phyloP scores from a whole-genome alignment of 2,888 invertebrate species.

The Pyrochroa serraticornis region DNA sequence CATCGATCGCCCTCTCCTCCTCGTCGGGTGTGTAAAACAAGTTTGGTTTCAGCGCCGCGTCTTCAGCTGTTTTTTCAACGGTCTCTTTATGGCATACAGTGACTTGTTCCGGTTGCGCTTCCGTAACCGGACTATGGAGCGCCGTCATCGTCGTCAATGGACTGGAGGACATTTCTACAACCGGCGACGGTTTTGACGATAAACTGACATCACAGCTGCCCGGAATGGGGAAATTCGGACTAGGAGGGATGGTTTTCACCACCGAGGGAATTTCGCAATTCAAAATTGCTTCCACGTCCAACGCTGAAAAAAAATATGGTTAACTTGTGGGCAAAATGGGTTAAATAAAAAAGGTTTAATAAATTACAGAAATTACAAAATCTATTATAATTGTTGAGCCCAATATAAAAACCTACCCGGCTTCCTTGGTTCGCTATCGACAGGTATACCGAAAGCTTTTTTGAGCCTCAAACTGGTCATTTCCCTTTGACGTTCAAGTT shows the following conservation, averaged over 20 bases:
- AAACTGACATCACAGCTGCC: constrained; percentile 40
- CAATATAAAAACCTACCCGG: constrained; percentile 57
- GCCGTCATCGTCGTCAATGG: constrained; percentile 6
- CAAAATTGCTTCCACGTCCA: constrained; percentile 52
- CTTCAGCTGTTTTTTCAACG: constrained; percentile 11
- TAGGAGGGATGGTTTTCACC: constrained; percentile 43
- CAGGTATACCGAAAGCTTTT: constrained; percentile 78
- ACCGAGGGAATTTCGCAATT: constrained; percentile 51
- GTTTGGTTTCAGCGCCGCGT: constrained; percentile 37
- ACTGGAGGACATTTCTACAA: constrained; percentile 6
- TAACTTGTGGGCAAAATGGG: too few relatives aligned
- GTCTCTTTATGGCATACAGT: constrained; percentile 9
- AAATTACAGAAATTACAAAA: too few relatives aligned
- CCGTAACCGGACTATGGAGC: constrained; percentile 7
- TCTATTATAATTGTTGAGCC: too few relatives aligned
- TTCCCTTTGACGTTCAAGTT: constrained; percentile 85
- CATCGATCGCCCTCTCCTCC: constrained; percentile 41
- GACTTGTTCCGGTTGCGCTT: constrained; percentile 11
- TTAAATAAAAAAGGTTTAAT: too few relatives aligned
- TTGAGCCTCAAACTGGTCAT: constrained; percentile 84
- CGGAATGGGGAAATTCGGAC: constrained; percentile 51
- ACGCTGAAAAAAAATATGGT: constrained; percentile 44
- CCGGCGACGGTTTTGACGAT: constrained; percentile 7
- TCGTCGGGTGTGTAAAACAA: constrained; percentile 56
- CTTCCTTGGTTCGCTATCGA: constrained; percentile 69